A percentile compares a stretch with the other conserved stretches of the same genome.
phyloP scores from a whole-genome alignment of 2,113 vertebrate genomes.

The Glaucidium brasilianum region DNA sequence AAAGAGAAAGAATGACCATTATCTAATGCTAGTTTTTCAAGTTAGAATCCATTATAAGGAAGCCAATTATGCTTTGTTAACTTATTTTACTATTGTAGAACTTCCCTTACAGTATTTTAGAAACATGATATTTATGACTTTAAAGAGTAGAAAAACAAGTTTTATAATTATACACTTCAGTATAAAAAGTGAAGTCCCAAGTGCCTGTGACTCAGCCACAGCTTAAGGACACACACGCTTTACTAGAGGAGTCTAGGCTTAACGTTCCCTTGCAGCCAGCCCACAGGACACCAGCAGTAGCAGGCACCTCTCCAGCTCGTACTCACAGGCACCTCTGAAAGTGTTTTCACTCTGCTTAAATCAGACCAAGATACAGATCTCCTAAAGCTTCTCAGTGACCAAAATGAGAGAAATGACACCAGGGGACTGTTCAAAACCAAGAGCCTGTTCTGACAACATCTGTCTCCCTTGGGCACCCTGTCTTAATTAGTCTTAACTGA shows the following conservation, averaged over 20 bases:
- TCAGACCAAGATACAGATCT: background rate
- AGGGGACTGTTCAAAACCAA: background rate
- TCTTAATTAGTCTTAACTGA: background rate
- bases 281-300: background rate
- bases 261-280: background rate
- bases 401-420: background rate
- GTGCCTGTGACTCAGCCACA: background rate
- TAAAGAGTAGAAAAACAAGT: background rate
- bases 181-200: background rate
- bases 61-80: background rate
- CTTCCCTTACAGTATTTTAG: background rate
- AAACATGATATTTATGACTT: background rate
- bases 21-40: background rate
- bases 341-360: background rate
- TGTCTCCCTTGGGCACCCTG: background rate
- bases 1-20: background rate
- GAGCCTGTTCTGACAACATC: background rate
- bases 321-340: background rate
- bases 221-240: background rate
- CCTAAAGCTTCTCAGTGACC: background rate
- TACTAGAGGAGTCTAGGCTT: background rate
- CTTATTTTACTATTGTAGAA: background rate
- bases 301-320: background rate
- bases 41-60: background rate
- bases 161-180: background rate